Evolutionary conservation across 2,113 vertebrate species (phyloP).

Genomic region (Todiramphus chloris): DNA sequence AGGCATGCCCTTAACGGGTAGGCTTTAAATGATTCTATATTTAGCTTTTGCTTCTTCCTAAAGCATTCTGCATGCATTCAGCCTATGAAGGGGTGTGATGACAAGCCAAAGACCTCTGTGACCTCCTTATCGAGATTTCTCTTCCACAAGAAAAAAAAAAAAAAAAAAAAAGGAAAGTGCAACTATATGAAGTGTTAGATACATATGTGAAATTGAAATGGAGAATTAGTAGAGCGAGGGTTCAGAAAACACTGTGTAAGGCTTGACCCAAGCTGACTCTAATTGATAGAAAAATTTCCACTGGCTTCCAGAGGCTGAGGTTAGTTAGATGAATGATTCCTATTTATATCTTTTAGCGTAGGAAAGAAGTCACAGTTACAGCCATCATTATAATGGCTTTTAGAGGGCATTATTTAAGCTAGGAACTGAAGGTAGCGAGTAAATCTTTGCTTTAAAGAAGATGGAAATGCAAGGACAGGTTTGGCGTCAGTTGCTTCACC

Average conservation of each 20-base stretch:
- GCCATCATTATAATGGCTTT: background rate
- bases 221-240: conserved; percentile 37
- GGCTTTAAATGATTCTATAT: conserved; percentile 46
- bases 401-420: background rate
- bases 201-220: background rate
- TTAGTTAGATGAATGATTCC: conserved; percentile 12
- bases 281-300: conserved; percentile 43
- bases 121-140: conserved; percentile 33
- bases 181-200: background rate
- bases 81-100: background rate
- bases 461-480: background rate
- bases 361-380: background rate
- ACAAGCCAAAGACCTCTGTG: conserved; percentile 7
- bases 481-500: background rate
- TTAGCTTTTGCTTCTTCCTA: conserved; percentile 47
- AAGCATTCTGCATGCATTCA: background rate
- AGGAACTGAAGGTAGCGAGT: background rate
- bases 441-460: background rate
- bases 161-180: background rate
- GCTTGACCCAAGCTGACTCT: conserved; percentile 3
- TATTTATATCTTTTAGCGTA: conserved; percentile 39
- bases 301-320: conserved; percentile 34
- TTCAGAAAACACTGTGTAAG: conserved; percentile 18
- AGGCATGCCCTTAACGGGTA: conserved; percentile 56
- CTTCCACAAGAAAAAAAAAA: background rate